A percentile compares a stretch with the other conserved stretches of the same genome.
Conservation (phyloP, 2,888 invertebrate species). For the Creontiades dilutus region DNA sequence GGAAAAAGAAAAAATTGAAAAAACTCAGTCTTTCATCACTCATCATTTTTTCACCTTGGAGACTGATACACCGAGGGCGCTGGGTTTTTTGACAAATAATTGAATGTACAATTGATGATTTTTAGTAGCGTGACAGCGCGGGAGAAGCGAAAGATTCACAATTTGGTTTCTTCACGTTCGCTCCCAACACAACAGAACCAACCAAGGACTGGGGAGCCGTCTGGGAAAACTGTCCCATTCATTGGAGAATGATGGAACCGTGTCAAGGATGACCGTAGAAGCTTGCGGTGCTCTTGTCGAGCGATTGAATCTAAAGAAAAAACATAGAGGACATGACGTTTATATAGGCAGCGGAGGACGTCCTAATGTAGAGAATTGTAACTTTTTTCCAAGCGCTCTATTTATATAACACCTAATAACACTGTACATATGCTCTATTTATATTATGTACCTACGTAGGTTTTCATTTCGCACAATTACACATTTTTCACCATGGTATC, state of each 20-base stretch:
- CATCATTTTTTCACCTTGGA: background rate
- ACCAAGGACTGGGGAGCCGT: background rate
- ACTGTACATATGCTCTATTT: too few relatives aligned
- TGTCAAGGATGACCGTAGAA: background rate
- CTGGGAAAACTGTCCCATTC: conserved; percentile 31
- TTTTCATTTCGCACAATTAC: too few relatives aligned
- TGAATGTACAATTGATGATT: conserved; percentile 15
- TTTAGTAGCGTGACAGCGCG: conserved; percentile 20
- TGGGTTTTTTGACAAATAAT: background rate
- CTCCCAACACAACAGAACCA: background rate
- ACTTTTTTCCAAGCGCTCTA: too few relatives aligned
- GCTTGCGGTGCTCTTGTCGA: background rate
- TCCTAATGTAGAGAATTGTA: too few relatives aligned
- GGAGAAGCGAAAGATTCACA: conserved; percentile 6
- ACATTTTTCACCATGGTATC: too few relatives aligned
- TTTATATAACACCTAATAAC: too few relatives aligned
- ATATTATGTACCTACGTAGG: too few relatives aligned
- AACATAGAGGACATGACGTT: too few relatives aligned
- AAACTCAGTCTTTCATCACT: too few relatives aligned
- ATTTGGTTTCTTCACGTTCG: background rate
- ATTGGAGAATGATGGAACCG: conserved; percentile 1
- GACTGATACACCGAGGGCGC: background rate
- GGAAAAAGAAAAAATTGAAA: too few relatives aligned
- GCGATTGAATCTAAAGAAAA: background rate
- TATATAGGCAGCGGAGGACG: too few relatives aligned